Percentiles rank a stretch among this genome's conserved stretches.
phyloP scores from a whole-genome alignment of 2,797 vertebrate genomes.

The Meriones psammophilus region DNA sequence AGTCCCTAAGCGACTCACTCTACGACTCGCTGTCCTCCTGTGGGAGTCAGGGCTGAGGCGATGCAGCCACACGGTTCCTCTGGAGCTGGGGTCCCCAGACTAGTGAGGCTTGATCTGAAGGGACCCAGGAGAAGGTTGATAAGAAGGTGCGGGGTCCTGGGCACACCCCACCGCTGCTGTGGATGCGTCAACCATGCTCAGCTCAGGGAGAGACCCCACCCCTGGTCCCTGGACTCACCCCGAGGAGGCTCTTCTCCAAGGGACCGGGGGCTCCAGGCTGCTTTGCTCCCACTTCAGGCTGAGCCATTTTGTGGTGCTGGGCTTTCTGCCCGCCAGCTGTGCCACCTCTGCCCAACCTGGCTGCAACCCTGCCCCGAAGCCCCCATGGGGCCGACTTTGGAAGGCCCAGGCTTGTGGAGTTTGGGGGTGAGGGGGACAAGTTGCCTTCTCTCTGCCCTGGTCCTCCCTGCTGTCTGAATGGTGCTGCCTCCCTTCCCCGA shows the following conservation, averaged over 20 bases:
- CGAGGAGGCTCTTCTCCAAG: conserved; percentile 73
- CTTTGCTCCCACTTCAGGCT: conserved; percentile 43
- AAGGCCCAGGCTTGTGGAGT: conserved; percentile 8
- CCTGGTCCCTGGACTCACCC: conserved; percentile 58
- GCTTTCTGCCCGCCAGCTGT: conserved; percentile 72
- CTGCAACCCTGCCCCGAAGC: conserved; percentile 41
- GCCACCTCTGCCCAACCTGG: conserved; percentile 73
- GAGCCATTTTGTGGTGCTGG: conserved; percentile 82
- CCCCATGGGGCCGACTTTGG: not conserved
- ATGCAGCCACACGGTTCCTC: not conserved
- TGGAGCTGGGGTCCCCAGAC: not conserved
- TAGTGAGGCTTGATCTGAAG: not conserved
- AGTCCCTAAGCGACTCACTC: conserved; percentile 96
- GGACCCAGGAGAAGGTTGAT: conserved; percentile 61
- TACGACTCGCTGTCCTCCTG: conserved; percentile 98
- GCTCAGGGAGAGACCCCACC: conserved; percentile 80
- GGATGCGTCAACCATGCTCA: conserved; percentile 66
- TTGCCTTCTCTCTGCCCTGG: conserved; percentile 77
- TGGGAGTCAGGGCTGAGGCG: conserved; percentile 95
- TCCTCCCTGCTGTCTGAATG: conserved; percentile 79
- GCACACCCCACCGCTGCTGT: conserved; percentile 51
- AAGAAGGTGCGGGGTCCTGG: conserved; percentile 42
- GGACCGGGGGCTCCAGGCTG: conserved; percentile 3
- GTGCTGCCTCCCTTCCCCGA: conserved; percentile 78
- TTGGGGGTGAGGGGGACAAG: conserved; percentile 39